These are phyloP conservation scores for Seriola dumerili DNA, from an alignment of 2,113 vertebrate species.

Conservation along the genomic window DNA sequence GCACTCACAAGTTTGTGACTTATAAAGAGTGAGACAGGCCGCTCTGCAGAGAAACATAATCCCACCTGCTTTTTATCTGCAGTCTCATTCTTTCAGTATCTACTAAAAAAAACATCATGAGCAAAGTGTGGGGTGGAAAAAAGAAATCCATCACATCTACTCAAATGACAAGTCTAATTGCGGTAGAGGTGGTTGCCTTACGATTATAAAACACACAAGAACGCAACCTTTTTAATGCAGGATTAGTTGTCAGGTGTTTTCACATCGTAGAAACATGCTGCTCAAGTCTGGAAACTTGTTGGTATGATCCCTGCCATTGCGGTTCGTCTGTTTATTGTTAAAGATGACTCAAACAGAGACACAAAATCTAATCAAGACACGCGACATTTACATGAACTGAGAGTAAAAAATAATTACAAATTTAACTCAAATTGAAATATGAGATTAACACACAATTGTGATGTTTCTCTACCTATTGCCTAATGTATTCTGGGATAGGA, in stretches of 20 bases:
- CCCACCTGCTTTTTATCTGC: not conserved
- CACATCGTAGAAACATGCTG: too few relatives aligned
- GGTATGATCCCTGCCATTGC: too few relatives aligned
- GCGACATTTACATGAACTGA: too few relatives aligned
- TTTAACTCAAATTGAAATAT: not conserved
- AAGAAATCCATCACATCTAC: not conserved
- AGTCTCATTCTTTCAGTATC: not conserved
- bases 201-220: too few relatives aligned
- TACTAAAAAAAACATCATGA: not conserved
- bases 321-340: too few relatives aligned
- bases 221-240: too few relatives aligned
- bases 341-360: too few relatives aligned
- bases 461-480: not conserved
- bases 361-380: too few relatives aligned
- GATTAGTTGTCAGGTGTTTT: too few relatives aligned
- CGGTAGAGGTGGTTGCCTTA: too few relatives aligned
- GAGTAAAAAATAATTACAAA: not conserved
- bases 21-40: not conserved
- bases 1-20: not conserved
- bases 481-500: slow-evolving; percentile 20
- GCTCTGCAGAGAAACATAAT: too few relatives aligned
- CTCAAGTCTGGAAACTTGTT: too few relatives aligned
- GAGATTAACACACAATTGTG: not conserved
- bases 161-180: not conserved
- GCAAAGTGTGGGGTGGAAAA: not conserved